Conservation (phyloP, 2,113 vertebrate genomes). For the Megaceryle torquata region DNA sequence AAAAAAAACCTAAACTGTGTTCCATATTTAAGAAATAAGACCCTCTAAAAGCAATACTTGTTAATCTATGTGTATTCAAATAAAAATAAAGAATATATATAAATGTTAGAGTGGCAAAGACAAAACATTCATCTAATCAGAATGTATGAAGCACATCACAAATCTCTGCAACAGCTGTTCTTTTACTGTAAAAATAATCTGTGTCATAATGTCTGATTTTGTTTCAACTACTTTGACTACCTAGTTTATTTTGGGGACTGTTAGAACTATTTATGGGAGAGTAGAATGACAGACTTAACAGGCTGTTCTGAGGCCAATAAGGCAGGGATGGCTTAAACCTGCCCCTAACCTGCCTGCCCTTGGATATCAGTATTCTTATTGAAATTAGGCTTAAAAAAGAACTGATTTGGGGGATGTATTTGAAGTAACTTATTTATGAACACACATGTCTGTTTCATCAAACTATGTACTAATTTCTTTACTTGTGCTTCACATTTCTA, state of each 20-base stretch:
- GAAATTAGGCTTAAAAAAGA: neutral
- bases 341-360: neutral
- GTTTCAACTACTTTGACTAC: neutral
- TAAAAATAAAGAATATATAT: neutral
- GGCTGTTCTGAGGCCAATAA: neutral
- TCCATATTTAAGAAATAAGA: neutral
- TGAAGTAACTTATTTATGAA: neutral
- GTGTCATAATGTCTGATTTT: neutral
- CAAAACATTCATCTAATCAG: neutral
- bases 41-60: neutral
- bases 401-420: neutral
- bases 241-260: neutral
- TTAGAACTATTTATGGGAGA: neutral
- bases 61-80: neutral
- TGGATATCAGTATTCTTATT: neutral
- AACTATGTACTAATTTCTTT: neutral
- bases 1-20: neutral
- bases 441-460: rapidly evolving
- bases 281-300: neutral
- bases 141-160: neutral
- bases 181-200: neutral
- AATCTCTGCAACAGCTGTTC: neutral
- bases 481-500: neutral
- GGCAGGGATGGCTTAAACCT: neutral
- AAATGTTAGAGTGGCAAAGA: neutral